Base-by-base conservation (phyloP, 1,140 invertebrate genomes). In the Diploscapter pachys region DNA sequence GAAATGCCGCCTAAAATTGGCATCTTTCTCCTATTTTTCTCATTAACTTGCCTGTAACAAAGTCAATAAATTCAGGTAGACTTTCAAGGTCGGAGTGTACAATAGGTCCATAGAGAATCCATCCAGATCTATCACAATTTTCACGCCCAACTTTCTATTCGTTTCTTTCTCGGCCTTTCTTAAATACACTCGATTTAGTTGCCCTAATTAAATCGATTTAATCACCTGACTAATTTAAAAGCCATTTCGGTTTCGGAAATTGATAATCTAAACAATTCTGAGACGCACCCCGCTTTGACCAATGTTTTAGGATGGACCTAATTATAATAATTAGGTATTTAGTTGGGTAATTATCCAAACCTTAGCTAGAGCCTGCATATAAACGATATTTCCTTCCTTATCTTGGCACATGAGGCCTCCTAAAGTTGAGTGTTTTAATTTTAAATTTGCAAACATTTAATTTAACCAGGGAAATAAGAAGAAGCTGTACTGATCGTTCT, bases 41-140 rank as follows among this genome's bases (percentile, higher is more conserved):
- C 31, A 31, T 31, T 31, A 31, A 31, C 0, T 31, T 31, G 31
- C 74, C 68, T 78, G 77, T 55, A 78, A 51, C 54, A 78, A n/a
- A 51, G 73, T 71, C 4, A 78, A 73, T 11, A 78, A 50, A n/a
- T 53, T 66, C 74, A 78, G 59, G 69, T 78, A 78, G 59, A 78
- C 70, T 67, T 76, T 77, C 3, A 78, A 59, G 11, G 77, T 78
- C 5, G 77, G 77, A 0, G 73, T 75, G 69, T 78, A 78, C 3
- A 78, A 56, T 6, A 78, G 67, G 54, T 78, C 77, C 68, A 66
- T 78, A 11, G 57, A 61, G 53, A 78, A 78, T 6, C 68, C 77
- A 52, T 76, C 77, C 3, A 78, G 64, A 67, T 78, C 77, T 6
- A 71, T 71, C 1, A 71, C 63, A 51, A 57, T 59, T 66, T 71